Percentiles rank a stretch among this genome's conserved stretches.
Evolutionary conservation across 2,797 vertebrate genomes (phyloP).

Genomic region (Alauda arvensis): DNA sequence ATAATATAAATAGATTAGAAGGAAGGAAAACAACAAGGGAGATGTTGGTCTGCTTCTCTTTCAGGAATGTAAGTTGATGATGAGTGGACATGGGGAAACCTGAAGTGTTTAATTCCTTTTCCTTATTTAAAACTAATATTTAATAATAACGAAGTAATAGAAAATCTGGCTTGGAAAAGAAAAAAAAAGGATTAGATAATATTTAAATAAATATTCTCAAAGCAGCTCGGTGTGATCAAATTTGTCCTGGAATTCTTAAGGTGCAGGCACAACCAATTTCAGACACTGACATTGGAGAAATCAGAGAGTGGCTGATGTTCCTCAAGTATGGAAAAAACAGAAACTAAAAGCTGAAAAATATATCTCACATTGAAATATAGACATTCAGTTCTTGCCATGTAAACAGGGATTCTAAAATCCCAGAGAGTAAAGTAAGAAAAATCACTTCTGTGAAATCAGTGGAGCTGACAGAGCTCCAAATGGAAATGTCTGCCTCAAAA

Average conservation of each 20-base stretch:
- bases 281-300: not conserved
- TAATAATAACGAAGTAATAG: no score
- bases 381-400: not conserved
- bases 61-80: not conserved
- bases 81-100: not conserved
- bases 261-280: not conserved
- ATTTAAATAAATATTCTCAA: not conserved
- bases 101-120: not conserved
- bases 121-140: no score
- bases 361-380: not conserved
- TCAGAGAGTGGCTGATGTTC: not conserved
- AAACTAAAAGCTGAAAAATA: not conserved
- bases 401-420: not conserved
- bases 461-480: fast-evolving
- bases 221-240: not conserved
- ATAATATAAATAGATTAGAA: not conserved
- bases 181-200: not conserved
- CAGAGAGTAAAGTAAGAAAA: not conserved
- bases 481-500: not conserved
- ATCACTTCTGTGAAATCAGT: not conserved
- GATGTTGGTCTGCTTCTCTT: not conserved
- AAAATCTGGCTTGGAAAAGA: not conserved
- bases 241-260: not conserved
- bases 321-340: not conserved
- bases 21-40: not conserved